Evolutionary conservation across 2,888 invertebrate genomes (phyloP).

Genomic region (Patella depressa): DNA sequence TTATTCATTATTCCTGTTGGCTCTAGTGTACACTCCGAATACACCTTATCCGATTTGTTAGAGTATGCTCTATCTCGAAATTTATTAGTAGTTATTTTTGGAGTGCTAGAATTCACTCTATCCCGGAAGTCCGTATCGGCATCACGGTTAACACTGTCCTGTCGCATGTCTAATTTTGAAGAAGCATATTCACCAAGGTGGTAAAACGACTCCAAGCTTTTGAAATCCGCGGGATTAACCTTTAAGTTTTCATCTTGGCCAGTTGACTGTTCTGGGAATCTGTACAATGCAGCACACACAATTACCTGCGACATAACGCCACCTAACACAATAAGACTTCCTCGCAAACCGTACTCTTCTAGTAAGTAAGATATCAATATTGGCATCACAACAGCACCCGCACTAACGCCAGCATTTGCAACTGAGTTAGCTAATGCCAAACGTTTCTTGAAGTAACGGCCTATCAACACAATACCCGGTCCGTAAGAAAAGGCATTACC

Average conservation of each 20-base stretch:
- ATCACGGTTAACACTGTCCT: no score
- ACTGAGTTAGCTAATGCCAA: slow-evolving; percentile 6
- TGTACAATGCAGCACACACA: slow-evolving; percentile 6
- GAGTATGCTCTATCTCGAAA: not conserved
- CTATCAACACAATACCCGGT: slow-evolving; percentile 17
- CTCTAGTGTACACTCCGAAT: not conserved
- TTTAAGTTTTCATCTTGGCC: not conserved
- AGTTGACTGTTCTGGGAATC: not conserved
- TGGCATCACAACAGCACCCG: slow-evolving; percentile 12
- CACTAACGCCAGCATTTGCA: slow-evolving; percentile 17
- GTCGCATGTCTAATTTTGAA: not conserved
- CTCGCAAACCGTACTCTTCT: slow-evolving; percentile 17
- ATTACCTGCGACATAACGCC: slow-evolving; percentile 15
- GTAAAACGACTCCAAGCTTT: slow-evolving; percentile 5
- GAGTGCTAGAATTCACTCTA: not conserved
- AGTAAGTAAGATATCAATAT: slow-evolving; percentile 8
- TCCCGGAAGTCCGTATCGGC: not conserved
- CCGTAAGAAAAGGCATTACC: slow-evolving; percentile 17
- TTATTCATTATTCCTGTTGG: not conserved
- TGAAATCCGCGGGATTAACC: not conserved
- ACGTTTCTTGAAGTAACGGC: slow-evolving; percentile 17
- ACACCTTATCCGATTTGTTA: not conserved
- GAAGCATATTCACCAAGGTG: not conserved
- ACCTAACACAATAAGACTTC: slow-evolving; percentile 14
- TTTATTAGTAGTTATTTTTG: not conserved